These are phyloP conservation scores for Diaperis boleti DNA, from an alignment of 2,888 invertebrate genomes.

Conservation along the genomic window DNA sequence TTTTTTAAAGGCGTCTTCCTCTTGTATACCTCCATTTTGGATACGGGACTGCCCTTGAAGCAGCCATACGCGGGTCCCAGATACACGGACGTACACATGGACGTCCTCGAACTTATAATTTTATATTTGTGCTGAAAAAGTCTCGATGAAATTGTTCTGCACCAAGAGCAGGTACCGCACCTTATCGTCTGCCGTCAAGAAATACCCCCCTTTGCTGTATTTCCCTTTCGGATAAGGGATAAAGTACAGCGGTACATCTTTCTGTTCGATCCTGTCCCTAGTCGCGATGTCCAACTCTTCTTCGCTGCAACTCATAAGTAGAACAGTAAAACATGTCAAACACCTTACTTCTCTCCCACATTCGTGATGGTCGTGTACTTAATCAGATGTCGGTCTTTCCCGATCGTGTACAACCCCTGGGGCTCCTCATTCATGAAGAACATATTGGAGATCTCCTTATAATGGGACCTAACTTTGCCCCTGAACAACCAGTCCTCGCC, in stretches of 20 bases:
- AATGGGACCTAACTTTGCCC: slow-evolving; percentile 75
- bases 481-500: slow-evolving; percentile 68
- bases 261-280: slow-evolving; percentile 74
- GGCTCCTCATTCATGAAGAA: slow-evolving; percentile 67
- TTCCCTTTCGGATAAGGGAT: slow-evolving; percentile 46
- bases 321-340: background rate
- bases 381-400: slow-evolving; percentile 71
- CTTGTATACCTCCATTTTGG: slow-evolving; percentile 66
- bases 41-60: slow-evolving; percentile 67
- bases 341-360: background rate
- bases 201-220: slow-evolving; percentile 51
- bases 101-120: slow-evolving; percentile 73
- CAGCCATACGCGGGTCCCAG: slow-evolving; percentile 78
- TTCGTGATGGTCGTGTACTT: slow-evolving; percentile 21
- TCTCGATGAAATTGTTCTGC: background rate
- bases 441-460: slow-evolving; percentile 70
- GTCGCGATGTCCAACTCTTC: slow-evolving; percentile 66
- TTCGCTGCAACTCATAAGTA: slow-evolving; percentile 30
- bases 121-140: slow-evolving; percentile 75
- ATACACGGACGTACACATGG: slow-evolving; percentile 75
- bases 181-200: slow-evolving; percentile 75
- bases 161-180: slow-evolving; percentile 60
- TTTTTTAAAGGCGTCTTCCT: too few relatives aligned
- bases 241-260: slow-evolving; percentile 70
- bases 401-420: slow-evolving; percentile 70